Evolutionary conservation across 92 coral and sea anemone species (phyloP).

Genomic region (Phenganax marumi): DNA sequence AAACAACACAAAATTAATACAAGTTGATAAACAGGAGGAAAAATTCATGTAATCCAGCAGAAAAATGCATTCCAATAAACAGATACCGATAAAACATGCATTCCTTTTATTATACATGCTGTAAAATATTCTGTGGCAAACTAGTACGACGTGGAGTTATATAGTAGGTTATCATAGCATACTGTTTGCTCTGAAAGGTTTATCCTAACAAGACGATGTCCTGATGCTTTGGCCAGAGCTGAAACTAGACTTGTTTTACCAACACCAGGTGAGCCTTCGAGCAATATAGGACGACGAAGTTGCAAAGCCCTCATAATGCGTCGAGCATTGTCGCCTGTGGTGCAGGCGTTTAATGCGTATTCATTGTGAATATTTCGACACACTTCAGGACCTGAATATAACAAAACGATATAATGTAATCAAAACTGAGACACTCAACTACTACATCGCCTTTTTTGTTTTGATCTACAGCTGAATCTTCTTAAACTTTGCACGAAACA

Average conservation of each 20-base stretch:
- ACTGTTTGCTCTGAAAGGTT: conserved; percentile 98
- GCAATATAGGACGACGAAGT: conserved; percentile 77
- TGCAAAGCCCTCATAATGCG: conserved; percentile 84
- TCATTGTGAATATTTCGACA: conserved; percentile 44
- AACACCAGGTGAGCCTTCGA: conserved; percentile 99
- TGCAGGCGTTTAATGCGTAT: conserved; percentile 87
- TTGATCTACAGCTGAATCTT: too few species aligned
- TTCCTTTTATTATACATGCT: too few species aligned
- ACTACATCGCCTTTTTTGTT: too few species aligned
- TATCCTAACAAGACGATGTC: conserved; percentile 80
- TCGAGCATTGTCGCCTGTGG: conserved; percentile 86
- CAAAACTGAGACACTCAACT: too few species aligned
- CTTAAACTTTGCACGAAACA: too few species aligned
- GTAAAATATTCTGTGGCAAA: too few species aligned
- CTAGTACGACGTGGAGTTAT: too few species aligned
- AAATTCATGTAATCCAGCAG: neutral
- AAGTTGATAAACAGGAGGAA: too few species aligned
- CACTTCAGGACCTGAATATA: conserved; percentile 63
- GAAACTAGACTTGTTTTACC: conserved; percentile 94
- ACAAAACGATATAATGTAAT: neutral
- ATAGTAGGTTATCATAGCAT: conserved; percentile 22
- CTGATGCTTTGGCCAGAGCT: conserved; percentile 94
- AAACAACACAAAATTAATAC: neutral
- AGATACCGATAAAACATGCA: neutral
- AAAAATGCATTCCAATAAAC: neutral